Evolutionary conservation across 2,113 vertebrate genomes (phyloP), one percentile per base, ranked within the genome.

Genomic region (Osmerus mordax): DNA sequence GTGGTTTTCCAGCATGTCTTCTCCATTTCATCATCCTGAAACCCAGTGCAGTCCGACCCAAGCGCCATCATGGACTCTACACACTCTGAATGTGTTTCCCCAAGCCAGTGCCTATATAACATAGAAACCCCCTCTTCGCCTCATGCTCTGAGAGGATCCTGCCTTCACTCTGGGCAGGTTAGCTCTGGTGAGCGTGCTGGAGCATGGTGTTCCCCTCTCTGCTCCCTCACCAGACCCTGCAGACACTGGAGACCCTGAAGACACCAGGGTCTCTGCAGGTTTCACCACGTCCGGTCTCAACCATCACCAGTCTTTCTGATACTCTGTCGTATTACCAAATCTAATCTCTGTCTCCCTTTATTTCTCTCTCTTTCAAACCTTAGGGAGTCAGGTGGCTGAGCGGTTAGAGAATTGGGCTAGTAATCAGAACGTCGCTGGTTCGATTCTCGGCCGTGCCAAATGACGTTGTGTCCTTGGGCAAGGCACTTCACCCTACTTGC

Each of bases 221-320:
- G 83, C 71, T 74, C 80, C 83, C 75, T 78, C 78, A 66, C 64
- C 23, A 72, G 62, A 79, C 69, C 77, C 77, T 74, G 65, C 67
- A 71, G 75, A 68, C 25, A 28, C 25, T 3, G 25, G 25, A 72
- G 62, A 79, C 69, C 77, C 77, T 74, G 65, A 65, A 71, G 75
- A 68, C 76, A 19, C 65, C 76, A 54, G 67, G 72, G 65, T 61
- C 4, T 56, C 67, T 63, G 54, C 23, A 59, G 41, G 41, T 41
- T 77, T 53, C 70, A 58, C 58, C 80, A 58, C 68, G 58, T 65
- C 71, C 78, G 55, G 55, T 56, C 55, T 56, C 55, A 56, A 18
- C n/a, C 55, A n/a, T 56, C n/a, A 56, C 15, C 55, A 4, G n/a
- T 3, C 16, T 56, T 16, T n/a, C 15, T 19, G n/a, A 7, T 56